Base-by-base conservation (phyloP, 2,888 invertebrate species). In the Halocaridina rubra region DNA sequence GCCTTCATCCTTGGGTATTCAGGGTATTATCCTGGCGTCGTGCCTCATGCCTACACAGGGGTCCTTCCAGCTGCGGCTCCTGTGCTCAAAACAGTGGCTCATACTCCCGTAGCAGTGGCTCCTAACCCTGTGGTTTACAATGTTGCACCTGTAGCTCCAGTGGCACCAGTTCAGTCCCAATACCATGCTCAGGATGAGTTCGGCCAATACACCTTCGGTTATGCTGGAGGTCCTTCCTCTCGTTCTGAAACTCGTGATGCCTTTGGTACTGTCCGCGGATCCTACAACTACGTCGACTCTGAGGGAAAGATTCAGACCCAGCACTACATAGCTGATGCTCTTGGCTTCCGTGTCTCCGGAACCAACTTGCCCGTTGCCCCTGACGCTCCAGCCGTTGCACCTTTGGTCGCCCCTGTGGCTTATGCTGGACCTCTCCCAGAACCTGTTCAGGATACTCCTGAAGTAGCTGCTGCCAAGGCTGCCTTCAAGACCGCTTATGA, bases 361-460 rank as follows among this genome's bases (percentile, higher is more conserved):
- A 93, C 93, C 30, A 93, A 94, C 89, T 16, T 59, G 13, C 72
- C 59, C 27, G 72, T 59, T 4, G 72, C 59, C n/a, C 33, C 72
- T 27, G 72, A 59, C 7, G 72, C 61, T 13, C 24, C 39, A 10
- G 8, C 27, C 2, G 59, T n/a, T 22, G n/a, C 59, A 53, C 8
- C 61, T 78, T 92, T 84, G 93, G 93, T 89, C 94, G 94, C 32
- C 94, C 94, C 90, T 91, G 93, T 16, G 93, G 93, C 88, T 94
- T 94, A 80, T 92, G 93, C 75, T 93, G 93, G 89, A 91, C 94
- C 88, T 94, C 94, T 90, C 92, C 93, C 32, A 94, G 94, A 75
- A 78, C 32, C 46, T 61, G 84, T 53, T 53, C 16, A 16, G 19
- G 53, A 53, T 4, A 53, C 53, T 13, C 3, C 53, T n/a, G 53